Evolutionary conservation across 30 jellyfish, hydroid and myxozoan genomes (phyloP).

Genomic region (Cassiopea andromeda): DNA sequence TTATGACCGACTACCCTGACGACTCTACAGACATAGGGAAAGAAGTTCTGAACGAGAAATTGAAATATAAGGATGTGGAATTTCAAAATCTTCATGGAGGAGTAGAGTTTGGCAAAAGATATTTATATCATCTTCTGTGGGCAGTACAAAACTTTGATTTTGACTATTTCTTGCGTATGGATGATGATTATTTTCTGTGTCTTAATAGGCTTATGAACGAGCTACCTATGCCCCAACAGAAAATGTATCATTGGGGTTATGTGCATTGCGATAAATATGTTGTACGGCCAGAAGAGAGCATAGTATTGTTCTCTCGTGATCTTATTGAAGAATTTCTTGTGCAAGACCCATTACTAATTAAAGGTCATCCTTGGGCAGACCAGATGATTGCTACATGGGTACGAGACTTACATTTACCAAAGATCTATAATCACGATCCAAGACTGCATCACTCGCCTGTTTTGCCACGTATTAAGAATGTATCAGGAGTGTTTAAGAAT

Average conservation of each 20-base stretch:
- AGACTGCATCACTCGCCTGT: conserved; percentile 85
- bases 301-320: conserved; percentile 62
- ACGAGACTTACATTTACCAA: conserved; percentile 26
- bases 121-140: conserved; percentile 87
- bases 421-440: conserved; percentile 61
- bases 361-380: conserved; percentile 82
- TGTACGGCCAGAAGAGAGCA: conserved; percentile 82
- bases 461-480: conserved; percentile 18
- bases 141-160: conserved; percentile 79
- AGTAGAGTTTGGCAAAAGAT: conserved; percentile 84
- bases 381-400: conserved; percentile 76
- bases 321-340: conserved; percentile 48
- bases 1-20: conserved; percentile 73
- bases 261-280: conserved; percentile 58
- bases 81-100: conserved; percentile 84
- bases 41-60: conserved; percentile 33
- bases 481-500: conserved; percentile 31
- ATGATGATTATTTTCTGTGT: conserved; percentile 90
- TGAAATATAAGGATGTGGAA: conserved; percentile 58
- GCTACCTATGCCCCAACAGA: conserved; percentile 54
- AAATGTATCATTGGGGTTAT: conserved; percentile 59
- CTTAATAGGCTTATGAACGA: conserved; percentile 47
- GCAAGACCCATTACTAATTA: conserved; percentile 67
- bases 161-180: conserved; percentile 82
- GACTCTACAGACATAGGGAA: conserved; percentile 18